Evolutionary conservation across 2,113 vertebrate species (phyloP).

Genomic region (Syrmaticus mikado): DNA sequence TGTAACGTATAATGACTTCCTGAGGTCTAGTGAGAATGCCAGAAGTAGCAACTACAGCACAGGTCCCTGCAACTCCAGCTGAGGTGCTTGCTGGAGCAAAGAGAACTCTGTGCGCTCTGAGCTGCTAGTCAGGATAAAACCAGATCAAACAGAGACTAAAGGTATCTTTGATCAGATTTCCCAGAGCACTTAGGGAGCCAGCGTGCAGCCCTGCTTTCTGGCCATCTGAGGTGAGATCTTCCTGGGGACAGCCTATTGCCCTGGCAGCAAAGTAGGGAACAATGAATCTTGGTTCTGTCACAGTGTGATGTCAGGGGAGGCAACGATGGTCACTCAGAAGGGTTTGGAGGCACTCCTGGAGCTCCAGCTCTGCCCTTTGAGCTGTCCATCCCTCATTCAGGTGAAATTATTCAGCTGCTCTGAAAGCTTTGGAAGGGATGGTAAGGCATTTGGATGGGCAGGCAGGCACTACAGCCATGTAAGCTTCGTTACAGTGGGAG

Average conservation of each 20-base stretch:
- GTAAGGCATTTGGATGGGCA: not conserved
- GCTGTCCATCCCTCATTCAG: not conserved
- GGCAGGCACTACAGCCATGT: not conserved
- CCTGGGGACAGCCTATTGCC: not conserved
- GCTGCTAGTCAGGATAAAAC: not conserved
- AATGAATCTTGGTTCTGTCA: not conserved
- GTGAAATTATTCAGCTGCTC: not conserved
- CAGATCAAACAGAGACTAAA: not conserved
- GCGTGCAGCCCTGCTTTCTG: not conserved
- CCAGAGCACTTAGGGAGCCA: not conserved
- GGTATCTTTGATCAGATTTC: not conserved
- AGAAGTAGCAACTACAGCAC: rapidly evolving
- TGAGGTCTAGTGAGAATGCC: not conserved
- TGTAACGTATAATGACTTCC: not conserved
- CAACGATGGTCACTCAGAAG: not conserved
- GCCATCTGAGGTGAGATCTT: not conserved
- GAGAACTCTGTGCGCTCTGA: not conserved
- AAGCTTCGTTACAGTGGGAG: not conserved
- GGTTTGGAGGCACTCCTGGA: not conserved
- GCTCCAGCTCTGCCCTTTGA: not conserved
- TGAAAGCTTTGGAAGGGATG: not conserved
- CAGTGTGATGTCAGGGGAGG: not conserved
- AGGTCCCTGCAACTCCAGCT: not conserved
- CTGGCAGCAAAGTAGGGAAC: not conserved
- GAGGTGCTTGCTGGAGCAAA: not conserved